phyloP scores from a whole-genome alignment of 2,113 vertebrate genomes.

The Crocuta crocuta region DNA sequence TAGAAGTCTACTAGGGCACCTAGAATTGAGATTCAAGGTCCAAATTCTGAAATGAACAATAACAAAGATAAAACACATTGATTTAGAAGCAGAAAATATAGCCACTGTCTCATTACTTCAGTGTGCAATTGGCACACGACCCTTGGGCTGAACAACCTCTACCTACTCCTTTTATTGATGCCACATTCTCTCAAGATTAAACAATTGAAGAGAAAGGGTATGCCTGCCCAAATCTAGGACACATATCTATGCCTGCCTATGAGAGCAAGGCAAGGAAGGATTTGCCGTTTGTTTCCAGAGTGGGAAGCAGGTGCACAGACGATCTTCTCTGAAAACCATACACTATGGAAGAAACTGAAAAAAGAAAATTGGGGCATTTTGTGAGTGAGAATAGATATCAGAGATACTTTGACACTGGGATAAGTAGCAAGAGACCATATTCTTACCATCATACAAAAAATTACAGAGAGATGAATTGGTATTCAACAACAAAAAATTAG shows the following conservation, averaged over 20 bases:
- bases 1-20: not conserved
- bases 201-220: not conserved
- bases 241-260: not conserved
- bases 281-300: not conserved
- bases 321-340: not conserved
- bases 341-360: not conserved
- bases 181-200: not conserved
- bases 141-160: not conserved
- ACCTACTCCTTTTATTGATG: not conserved
- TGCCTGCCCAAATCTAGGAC: not conserved
- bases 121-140: not conserved
- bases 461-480: not conserved
- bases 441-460: not conserved
- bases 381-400: not conserved
- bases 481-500: not conserved
- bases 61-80: not conserved
- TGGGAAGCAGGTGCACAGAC: not conserved
- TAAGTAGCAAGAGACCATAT: not conserved
- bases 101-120: not conserved
- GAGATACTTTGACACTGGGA: not conserved
- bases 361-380: not conserved
- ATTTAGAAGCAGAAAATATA: conserved; percentile 12
- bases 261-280: not conserved
- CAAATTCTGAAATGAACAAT: not conserved
- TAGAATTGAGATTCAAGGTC: not conserved